Evolutionary conservation across 2,113 vertebrate genomes (phyloP).

Genomic region (Pleuronectes platessa): DNA sequence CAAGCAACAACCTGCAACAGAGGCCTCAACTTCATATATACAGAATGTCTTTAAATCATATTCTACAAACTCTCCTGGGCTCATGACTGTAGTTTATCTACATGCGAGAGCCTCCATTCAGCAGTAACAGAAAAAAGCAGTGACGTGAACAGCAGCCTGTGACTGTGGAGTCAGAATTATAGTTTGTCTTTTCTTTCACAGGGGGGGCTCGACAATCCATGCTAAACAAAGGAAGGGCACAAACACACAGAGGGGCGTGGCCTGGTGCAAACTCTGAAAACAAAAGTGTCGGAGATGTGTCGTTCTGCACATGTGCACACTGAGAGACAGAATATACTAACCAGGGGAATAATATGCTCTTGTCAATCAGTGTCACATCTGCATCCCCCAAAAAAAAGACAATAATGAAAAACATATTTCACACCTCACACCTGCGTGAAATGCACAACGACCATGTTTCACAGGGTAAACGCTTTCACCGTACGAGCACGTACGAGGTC

Average conservation of each 20-base stretch:
- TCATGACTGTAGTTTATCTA: conserved; percentile 16
- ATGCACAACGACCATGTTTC: neutral
- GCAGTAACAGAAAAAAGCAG: conserved; percentile 51
- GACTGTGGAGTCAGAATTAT: conserved; percentile 26
- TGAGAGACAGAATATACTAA: neutral
- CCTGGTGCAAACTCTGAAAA: conserved; percentile 22
- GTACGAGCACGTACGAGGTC: conserved; percentile 19
- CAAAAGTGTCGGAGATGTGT: neutral
- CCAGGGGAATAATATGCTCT: neutral
- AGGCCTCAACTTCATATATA: conserved; percentile 48
- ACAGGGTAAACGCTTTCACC: neutral
- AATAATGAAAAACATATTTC: neutral
- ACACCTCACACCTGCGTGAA: neutral
- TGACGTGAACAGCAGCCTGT: conserved; percentile 35
- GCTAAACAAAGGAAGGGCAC: conserved; percentile 41
- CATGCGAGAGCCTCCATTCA: conserved; percentile 53
- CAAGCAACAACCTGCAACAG: conserved; percentile 33
- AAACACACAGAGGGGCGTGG: conserved; percentile 15
- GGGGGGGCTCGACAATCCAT: conserved; percentile 38
- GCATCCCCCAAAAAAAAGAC: neutral
- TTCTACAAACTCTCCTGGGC: conserved; percentile 25
- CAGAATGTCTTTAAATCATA: neutral
- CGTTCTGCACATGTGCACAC: neutral
- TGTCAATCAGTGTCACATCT: neutral
- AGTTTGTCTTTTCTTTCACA: neutral